Conservation (phyloP, 1,140 invertebrate species). For the Atta texana region DNA sequence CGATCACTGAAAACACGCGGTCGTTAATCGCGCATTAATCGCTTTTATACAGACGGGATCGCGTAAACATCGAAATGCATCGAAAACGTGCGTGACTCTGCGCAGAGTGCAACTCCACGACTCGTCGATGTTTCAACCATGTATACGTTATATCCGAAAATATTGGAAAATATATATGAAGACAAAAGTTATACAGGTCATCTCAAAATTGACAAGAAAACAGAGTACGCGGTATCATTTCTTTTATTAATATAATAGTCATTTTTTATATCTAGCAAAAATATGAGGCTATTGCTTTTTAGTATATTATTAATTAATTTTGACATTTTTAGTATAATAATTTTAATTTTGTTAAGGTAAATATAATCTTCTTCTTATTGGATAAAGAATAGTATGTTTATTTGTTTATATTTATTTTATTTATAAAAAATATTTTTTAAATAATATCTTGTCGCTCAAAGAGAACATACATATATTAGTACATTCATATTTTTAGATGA, state of each 20-base stretch:
- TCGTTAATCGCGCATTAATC: conserved; percentile 62
- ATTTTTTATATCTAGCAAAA: not conserved
- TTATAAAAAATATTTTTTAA: not conserved
- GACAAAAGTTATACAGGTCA: not conserved
- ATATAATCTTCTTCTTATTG: not conserved
- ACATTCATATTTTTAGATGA: not conserved
- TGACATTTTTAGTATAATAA: not conserved
- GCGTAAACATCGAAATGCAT: conserved; percentile 38
- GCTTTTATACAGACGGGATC: conserved; percentile 46
- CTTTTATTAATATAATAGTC: not conserved
- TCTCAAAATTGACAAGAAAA: not conserved
- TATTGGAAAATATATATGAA: not conserved
- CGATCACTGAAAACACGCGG: conserved; percentile 60
- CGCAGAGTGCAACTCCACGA: not conserved
- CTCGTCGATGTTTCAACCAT: not conserved
- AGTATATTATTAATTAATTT: not conserved
- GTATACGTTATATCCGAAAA: not conserved
- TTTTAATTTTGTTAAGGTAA: not conserved
- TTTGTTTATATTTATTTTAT: not conserved
- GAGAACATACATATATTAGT: not conserved
- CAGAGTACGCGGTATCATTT: not conserved
- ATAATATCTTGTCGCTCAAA: not conserved
- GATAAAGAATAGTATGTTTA: not conserved
- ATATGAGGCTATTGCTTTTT: not conserved
- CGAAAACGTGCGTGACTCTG: conserved; percentile 33